phyloP scores from a whole-genome alignment of 1,140 invertebrate genomes.

The Saccostrea glomerata region DNA sequence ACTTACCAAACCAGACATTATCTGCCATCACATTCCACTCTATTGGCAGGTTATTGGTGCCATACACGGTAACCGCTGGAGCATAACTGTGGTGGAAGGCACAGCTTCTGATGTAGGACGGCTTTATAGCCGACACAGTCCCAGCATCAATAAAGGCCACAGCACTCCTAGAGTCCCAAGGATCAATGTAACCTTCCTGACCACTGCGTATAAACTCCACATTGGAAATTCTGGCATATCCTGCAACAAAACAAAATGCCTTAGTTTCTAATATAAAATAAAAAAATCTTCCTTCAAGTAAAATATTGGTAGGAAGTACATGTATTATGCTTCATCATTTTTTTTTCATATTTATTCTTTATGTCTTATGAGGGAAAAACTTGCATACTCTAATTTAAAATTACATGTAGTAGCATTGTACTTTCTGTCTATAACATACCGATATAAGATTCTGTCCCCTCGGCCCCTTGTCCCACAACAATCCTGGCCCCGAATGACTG shows the following conservation, averaged over 20 bases:
- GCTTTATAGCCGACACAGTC: slow-evolving; percentile 53
- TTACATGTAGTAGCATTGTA: not conserved
- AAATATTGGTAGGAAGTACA: too few species aligned
- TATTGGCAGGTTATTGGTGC: slow-evolving; percentile 58
- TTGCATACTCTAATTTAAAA: not conserved
- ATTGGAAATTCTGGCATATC: slow-evolving; percentile 68
- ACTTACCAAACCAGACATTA: slow-evolving; percentile 62
- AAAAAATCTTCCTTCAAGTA: too few species aligned
- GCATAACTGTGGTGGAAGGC: slow-evolving; percentile 70
- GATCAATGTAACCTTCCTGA: slow-evolving; percentile 69
- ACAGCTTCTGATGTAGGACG: slow-evolving; percentile 66
- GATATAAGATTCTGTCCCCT: slow-evolving; percentile 19
- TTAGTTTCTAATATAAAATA: not conserved
- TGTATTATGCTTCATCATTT: too few species aligned
- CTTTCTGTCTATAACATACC: not conserved
- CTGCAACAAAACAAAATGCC: slow-evolving; percentile 55
- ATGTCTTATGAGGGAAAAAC: too few species aligned
- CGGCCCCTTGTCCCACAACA: slow-evolving; percentile 58
- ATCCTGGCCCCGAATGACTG: slow-evolving; percentile 74
- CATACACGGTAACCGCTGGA: slow-evolving; percentile 71
- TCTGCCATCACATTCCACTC: slow-evolving; percentile 68
- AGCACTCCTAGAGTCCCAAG: slow-evolving; percentile 70
- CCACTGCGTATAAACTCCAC: slow-evolving; percentile 71
- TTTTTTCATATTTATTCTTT: too few species aligned
- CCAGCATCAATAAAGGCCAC: slow-evolving; percentile 67